These are phyloP conservation scores for Erpobdella octoculata DNA, from an alignment of 2,888 invertebrate species.

Conservation along the genomic window DNA sequence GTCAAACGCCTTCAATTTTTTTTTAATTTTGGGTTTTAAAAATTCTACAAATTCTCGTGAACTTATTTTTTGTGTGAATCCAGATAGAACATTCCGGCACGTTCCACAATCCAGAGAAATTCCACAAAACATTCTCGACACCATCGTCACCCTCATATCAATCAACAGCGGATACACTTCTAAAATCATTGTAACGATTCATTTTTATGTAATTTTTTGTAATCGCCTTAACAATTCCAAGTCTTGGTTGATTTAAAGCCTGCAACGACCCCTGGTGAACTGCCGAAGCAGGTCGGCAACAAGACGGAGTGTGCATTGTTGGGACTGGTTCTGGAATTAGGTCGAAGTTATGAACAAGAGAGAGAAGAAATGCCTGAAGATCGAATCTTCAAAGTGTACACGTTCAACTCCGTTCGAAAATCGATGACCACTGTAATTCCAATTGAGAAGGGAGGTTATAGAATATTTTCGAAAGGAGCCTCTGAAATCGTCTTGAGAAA, in stretches of 20 bases:
- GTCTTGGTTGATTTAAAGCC: conserved; percentile 9
- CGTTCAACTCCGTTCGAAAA: conserved; percentile 97
- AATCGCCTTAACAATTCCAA: background rate
- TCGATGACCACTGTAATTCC: conserved; percentile 91
- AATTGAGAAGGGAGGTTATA: conserved; percentile 64
- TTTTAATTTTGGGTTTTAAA: background rate
- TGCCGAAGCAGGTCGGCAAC: conserved; percentile 81
- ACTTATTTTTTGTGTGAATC: too few species aligned
- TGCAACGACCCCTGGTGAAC: conserved; percentile 32
- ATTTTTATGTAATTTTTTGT: too few species aligned
- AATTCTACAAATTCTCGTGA: background rate
- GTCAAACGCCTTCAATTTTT: conserved; percentile 48
- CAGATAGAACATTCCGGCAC: conserved; percentile 8
- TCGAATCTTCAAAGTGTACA: conserved; percentile 67
- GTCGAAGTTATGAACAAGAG: conserved; percentile 79
- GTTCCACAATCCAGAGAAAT: conserved; percentile 58
- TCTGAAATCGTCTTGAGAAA: conserved; percentile 65
- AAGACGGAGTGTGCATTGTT: conserved; percentile 97
- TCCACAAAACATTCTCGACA: conserved; percentile 71
- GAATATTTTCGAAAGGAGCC: conserved; percentile 93
- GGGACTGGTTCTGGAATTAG: conserved; percentile 82
- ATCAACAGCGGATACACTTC: conserved; percentile 97
- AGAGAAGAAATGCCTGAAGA: conserved; percentile 65
- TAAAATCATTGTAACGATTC: conserved; percentile 55
- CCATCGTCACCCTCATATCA: conserved; percentile 76